Base-by-base conservation (phyloP, 2,888 invertebrate species). In the Clivina fossor region DNA sequence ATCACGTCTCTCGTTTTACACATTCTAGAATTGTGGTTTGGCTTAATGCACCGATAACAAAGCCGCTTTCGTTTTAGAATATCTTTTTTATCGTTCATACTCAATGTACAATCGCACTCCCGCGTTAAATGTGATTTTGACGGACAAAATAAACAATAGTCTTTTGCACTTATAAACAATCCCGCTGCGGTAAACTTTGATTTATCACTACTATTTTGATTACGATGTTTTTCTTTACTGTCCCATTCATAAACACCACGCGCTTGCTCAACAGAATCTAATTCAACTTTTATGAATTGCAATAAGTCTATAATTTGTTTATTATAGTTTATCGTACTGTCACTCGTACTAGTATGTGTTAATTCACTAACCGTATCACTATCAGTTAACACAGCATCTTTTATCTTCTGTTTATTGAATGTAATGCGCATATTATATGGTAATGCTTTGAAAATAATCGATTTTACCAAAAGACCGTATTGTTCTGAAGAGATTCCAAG, bases 401-500 rank as follows among this genome's bases (percentile, higher is more conserved):
- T 18, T 38, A 38, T 9, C 13, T 38, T 38, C 13, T 38, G 38
- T 18, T 38, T 18, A 18, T 18, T 26, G 28, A 26, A 43, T 26
- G 26, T 16, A 24, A 43, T 24, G 15, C 15, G 3, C 8, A 26
- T 15, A 43, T 43, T 43, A 8, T 15, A 43, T 3, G 43, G 43
- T 8, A 43, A 26, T 4, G 15, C 43, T 13, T 43, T 43, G 7
- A 43, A 24, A 15, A 15, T 43, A 5, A 43, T 43, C 1, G 43
- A 43, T 26, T 43, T 43, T 15, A 43, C 24, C 16, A 43, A 16
- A 15, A 43, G 43, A 28, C 26, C 43, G n/a, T 24, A 43, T 43
- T 43, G 26, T 13, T 40, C 22, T 40, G 40, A 24, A 2, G 19
- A 19, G 28, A 44, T 44, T 18, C 3, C 11, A 18, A 7, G 15